Evolutionary conservation across 2,797 vertebrate species (phyloP).

Genomic region (Anguilla pacifica): DNA sequence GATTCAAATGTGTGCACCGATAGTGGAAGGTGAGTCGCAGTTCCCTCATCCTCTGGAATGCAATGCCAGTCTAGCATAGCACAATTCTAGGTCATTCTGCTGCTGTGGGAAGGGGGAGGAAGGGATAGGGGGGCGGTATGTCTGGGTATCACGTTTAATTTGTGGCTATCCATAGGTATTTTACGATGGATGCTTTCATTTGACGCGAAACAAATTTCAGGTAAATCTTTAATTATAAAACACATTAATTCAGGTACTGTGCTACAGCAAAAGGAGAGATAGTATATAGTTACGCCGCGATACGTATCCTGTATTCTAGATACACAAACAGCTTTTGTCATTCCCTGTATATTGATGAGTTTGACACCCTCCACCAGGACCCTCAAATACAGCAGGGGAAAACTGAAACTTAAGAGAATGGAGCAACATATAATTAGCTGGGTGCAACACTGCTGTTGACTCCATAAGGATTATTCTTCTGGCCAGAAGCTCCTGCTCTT

Average conservation of each 20-base stretch:
- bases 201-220: neutral
- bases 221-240: neutral
- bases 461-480: constrained; percentile 64
- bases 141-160: too few species aligned
- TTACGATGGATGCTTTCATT: neutral
- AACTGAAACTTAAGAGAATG: constrained; percentile 52
- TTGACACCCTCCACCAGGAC: neutral
- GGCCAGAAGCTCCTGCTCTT: constrained; percentile 62
- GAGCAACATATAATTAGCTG: neutral
- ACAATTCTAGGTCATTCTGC: constrained; percentile 32
- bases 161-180: too few species aligned
- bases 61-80: constrained; percentile 56
- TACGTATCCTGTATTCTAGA: neutral
- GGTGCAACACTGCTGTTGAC: neutral
- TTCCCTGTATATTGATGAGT: neutral
- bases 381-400: neutral
- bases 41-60: constrained; percentile 46
- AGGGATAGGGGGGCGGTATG: too few species aligned
- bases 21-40: constrained; percentile 43
- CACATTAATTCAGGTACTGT: neutral
- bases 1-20: constrained; percentile 44
- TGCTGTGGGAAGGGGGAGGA: neutral
- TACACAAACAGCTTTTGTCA: neutral
- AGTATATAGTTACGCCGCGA: neutral
- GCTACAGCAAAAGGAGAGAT: neutral